A percentile compares a stretch with the other conserved stretches of the same genome.
phyloP scores from a whole-genome alignment of 1,140 invertebrate genomes.

The Oncopeltus fasciatus region DNA sequence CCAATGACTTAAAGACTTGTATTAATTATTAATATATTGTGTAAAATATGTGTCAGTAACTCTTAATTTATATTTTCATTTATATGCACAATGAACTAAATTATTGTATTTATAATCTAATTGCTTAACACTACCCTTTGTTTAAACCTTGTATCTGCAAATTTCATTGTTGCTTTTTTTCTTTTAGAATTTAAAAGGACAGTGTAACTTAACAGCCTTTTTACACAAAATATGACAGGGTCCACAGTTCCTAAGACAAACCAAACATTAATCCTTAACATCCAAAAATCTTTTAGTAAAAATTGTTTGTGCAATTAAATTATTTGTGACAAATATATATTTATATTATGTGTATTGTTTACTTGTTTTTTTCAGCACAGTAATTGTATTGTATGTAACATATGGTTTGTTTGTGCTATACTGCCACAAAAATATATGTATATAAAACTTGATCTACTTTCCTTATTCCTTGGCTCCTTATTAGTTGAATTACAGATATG shows the following conservation, averaged over 20 bases:
- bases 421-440: not conserved
- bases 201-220: not conserved
- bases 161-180: too few relatives aligned
- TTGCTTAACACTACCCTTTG: too few relatives aligned
- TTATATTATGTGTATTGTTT: not conserved
- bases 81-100: too few relatives aligned
- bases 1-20: too few relatives aligned
- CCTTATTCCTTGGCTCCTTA: not conserved
- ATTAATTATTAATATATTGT: too few relatives aligned
- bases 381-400: not conserved
- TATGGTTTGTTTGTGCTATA: not conserved
- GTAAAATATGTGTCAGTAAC: too few relatives aligned
- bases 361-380: not conserved
- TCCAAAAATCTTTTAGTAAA: not conserved
- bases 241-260: not conserved
- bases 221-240: not conserved
- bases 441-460: not conserved
- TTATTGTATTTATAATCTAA: too few relatives aligned
- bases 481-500: too few relatives aligned
- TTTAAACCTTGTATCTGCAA: too few relatives aligned
- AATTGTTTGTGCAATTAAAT: not conserved
- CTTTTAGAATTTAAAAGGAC: not conserved
- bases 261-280: not conserved
- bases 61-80: too few relatives aligned
- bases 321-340: not conserved